Conservation (phyloP, 2,797 vertebrate genomes). For the Phataginus tetradactyla region DNA sequence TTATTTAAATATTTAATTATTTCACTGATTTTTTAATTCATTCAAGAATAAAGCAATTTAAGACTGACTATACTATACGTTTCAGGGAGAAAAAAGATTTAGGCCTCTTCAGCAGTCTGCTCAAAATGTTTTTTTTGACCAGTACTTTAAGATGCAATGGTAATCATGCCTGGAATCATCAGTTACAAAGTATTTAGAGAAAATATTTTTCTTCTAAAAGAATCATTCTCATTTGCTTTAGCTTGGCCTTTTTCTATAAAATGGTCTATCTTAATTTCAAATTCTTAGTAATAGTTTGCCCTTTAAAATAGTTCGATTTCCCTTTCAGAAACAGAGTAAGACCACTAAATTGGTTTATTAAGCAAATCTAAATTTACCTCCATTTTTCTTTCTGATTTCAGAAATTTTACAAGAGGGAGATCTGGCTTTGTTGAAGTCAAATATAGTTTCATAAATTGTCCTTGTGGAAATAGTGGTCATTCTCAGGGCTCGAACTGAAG, state of each 20-base stretch:
- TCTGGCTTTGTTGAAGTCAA: not conserved
- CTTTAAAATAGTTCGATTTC: slow-evolving; percentile 1
- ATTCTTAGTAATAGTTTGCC: not conserved
- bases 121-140: not conserved
- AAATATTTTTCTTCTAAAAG: not conserved
- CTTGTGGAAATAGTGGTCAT: not conserved
- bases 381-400: slow-evolving; percentile 3
- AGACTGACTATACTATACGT: not conserved
- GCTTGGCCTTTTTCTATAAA: not conserved
- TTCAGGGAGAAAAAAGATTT: not conserved
- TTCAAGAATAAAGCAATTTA: not conserved
- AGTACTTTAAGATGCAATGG: not conserved
- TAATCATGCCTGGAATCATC: not conserved
- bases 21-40: not conserved
- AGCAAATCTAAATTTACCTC: not conserved
- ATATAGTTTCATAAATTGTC: not conserved
- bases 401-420: not conserved
- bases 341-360: not conserved
- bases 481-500: not conserved
- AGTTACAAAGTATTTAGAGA: not conserved
- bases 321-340: not conserved
- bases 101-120: not conserved
- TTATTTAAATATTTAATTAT: not conserved
- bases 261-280: not conserved
- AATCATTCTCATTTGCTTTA: not conserved